A percentile compares a stretch with the other conserved stretches of the same genome.
Conservation (phyloP, 2,113 vertebrate species). For the Sinocyclocheilus rhinocerous region DNA sequence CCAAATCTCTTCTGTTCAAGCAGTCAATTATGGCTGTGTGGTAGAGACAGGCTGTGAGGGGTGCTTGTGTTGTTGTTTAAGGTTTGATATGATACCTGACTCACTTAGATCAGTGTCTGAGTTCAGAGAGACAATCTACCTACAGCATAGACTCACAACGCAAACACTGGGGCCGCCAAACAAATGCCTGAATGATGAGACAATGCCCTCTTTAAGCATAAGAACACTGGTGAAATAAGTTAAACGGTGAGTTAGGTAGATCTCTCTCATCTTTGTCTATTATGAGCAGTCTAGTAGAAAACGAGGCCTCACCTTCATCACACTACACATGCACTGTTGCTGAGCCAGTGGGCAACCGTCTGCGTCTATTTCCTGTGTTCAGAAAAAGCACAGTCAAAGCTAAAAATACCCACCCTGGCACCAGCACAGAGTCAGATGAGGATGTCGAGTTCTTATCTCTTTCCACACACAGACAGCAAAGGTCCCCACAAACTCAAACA, state of each 20-base stretch:
- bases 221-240: background rate
- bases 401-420: slow-evolving; percentile 42
- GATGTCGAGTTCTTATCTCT: slow-evolving; percentile 45
- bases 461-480: slow-evolving; percentile 10
- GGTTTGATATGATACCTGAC: background rate
- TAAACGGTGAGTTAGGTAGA: background rate
- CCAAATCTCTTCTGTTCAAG: background rate
- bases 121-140: background rate
- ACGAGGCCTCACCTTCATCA: background rate
- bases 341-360: slow-evolving; percentile 9
- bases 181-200: background rate
- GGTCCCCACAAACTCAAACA: slow-evolving; percentile 2
- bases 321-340: background rate
- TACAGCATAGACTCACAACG: background rate
- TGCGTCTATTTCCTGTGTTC: slow-evolving; percentile 37
- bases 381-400: slow-evolving; percentile 36
- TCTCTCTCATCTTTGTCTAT: background rate
- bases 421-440: slow-evolving; percentile 37
- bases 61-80: background rate
- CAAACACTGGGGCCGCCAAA: background rate
- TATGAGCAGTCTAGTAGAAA: background rate
- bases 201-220: background rate
- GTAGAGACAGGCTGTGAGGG: background rate
- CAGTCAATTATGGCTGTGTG: background rate
- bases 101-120: too few species aligned